Evolutionary conservation across 2,888 invertebrate species (phyloP), one percentile per base, ranked within the genome.

Genomic region (Sicus ferrugineus): DNA sequence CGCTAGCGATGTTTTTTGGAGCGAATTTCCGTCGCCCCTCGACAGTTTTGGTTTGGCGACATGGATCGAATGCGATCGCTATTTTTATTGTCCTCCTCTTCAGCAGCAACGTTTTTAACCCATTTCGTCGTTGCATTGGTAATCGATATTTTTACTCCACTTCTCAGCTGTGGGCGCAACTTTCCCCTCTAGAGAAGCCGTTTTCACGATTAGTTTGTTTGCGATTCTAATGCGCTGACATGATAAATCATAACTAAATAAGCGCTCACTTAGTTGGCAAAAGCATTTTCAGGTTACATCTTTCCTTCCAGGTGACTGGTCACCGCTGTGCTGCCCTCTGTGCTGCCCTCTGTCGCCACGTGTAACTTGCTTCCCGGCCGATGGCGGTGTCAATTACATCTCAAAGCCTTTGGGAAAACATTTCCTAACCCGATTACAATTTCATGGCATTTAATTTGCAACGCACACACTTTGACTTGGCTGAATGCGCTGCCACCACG

Each of bases 401-500:
- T 23, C 23, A 6, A 11, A 2, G 16, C 0, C 26, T 38, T 38
- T 56, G 63, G 31, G 63, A 50, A 3, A 48, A 48, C 2, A 9
- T 9, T 64, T 52, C 6, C 28, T 50, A 50, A 64, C 30, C 64
- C 64, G 64, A 64, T 64, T 64, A 66, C 66, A 26, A 38, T 65
- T 54, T 54, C 34, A 54, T 65, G 31, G n/a, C 54, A 65, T 65
- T 65, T 65, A 65, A 65, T 65, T 66, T 56, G 38, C 56, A 66
- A 66, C 28, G 46, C 46, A 66, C 50, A 30, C 50, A 48, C 9
- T 62, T 46, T 28, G 30, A 50, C 50, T 50, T 50, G 19, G 21
- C 14, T 50, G 54, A 21, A 54, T 26, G 14, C 26, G 54, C 3
- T 46, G 19, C n/a, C n/a, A 9, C 19, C 38, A 61, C 14, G 7